phyloP scores from a whole-genome alignment of 2,113 vertebrate genomes.

The Columba livia region DNA sequence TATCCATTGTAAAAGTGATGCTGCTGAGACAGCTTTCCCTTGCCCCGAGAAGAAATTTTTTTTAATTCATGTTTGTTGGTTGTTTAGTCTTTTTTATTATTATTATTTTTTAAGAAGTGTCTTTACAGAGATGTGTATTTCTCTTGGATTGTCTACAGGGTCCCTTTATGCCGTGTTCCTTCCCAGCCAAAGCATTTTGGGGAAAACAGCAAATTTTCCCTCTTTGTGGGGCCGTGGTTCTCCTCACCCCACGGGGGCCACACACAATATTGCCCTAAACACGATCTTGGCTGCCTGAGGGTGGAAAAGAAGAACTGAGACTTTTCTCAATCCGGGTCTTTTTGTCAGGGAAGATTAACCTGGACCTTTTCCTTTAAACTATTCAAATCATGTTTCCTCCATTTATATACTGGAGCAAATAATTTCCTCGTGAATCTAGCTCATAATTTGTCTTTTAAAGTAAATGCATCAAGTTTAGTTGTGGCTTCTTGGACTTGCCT shows the following conservation, averaged over 20 bases:
- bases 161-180: accelerated
- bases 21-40: slow-evolving; percentile 32
- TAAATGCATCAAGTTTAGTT: neutral
- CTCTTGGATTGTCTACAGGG: neutral
- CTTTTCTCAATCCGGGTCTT: neutral
- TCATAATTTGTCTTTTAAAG: neutral
- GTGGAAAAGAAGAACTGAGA: neutral
- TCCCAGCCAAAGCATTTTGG: neutral
- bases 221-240: accelerated
- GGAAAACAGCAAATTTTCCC: neutral
- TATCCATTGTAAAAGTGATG: slow-evolving; percentile 54
- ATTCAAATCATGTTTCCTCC: neutral
- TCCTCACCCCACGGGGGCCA: accelerated
- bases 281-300: neutral
- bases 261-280: neutral
- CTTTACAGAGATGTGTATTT: neutral
- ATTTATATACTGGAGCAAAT: accelerated
- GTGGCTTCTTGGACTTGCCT: neutral
- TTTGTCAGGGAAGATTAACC: neutral
- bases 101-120: neutral
- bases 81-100: neutral
- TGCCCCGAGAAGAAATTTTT: slow-evolving; percentile 8
- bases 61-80: slow-evolving; percentile 24
- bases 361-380: neutral
- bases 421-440: neutral